Evolutionary conservation across 2,888 invertebrate species (phyloP).

Genomic region (Lasioglossum villosulum): DNA sequence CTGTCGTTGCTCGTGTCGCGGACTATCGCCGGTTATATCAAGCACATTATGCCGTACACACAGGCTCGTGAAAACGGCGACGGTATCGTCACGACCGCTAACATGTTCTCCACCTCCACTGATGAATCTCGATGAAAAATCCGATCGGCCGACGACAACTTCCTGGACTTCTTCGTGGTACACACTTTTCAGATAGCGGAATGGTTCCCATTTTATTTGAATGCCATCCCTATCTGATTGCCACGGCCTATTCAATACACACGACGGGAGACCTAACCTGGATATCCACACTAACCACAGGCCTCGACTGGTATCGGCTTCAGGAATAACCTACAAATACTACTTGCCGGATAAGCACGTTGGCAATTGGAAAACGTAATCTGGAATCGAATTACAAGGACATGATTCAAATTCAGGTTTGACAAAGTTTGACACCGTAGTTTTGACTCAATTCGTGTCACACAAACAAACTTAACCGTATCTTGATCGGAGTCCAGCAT

Average conservation of each 20-base stretch:
- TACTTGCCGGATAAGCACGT: not conserved
- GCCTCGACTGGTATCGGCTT: not conserved
- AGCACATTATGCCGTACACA: constrained; percentile 55
- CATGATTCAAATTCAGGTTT: not conserved
- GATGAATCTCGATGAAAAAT: constrained; percentile 18
- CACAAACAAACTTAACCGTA: not conserved
- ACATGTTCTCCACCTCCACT: not conserved
- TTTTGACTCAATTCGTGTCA: not conserved
- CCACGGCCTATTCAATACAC: not conserved
- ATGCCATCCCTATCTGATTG: not conserved
- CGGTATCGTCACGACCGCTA: constrained; percentile 3
- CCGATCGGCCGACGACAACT: not conserved
- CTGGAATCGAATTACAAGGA: not conserved
- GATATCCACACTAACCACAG: not conserved
- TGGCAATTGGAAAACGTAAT: not conserved
- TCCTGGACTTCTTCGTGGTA: not conserved
- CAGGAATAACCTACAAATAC: not conserved
- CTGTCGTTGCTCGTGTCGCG: constrained; percentile 50
- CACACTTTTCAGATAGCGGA: not conserved
- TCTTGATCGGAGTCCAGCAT: not conserved
- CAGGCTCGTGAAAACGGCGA: constrained; percentile 19
- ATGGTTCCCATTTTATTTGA: not conserved
- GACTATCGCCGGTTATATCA: constrained; percentile 62
- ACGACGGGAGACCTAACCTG: not conserved
- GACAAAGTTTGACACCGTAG: not conserved